Conservation (phyloP, 2,888 invertebrate genomes). For the Cotesia congregata region DNA sequence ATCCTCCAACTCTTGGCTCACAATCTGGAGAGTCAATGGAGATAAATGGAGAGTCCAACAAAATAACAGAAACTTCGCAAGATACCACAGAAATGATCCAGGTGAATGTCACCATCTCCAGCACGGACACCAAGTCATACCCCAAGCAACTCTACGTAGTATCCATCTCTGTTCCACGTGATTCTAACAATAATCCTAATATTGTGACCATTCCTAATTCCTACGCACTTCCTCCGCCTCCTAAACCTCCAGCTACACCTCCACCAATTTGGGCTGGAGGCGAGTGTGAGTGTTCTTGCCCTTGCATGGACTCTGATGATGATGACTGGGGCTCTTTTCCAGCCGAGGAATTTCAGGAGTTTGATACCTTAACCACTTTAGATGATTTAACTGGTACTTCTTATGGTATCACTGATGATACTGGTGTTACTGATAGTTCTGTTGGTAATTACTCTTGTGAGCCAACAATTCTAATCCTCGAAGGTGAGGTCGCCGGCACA, state of each 20-base stretch:
- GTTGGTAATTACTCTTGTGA: constrained; percentile 64
- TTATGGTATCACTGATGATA: constrained; percentile 18
- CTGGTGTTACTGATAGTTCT: constrained; percentile 35
- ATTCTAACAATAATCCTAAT: constrained; percentile 63
- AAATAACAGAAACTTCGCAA: not conserved
- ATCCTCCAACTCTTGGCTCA: not conserved
- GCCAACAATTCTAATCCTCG: constrained; percentile 85
- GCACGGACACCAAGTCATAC: constrained; percentile 75
- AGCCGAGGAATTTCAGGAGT: constrained; percentile 39
- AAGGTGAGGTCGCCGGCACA: constrained; percentile 77
- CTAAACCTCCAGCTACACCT: constrained; percentile 58
- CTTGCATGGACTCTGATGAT: constrained; percentile 73
- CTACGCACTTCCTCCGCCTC: constrained; percentile 66
- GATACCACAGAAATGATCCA: not conserved
- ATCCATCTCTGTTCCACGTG: constrained; percentile 84
- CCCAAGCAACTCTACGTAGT: constrained; percentile 82
- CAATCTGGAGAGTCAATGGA: constrained; percentile 14
- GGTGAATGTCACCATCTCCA: constrained; percentile 86
- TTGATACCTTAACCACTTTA: constrained; percentile 42
- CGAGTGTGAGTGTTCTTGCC: constrained; percentile 82
- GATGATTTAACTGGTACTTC: constrained; percentile 38
- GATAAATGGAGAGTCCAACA: not conserved
- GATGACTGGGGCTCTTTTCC: constrained; percentile 63
- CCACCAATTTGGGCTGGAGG: constrained; percentile 75
- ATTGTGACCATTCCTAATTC: constrained; percentile 4